Evolutionary conservation across 2,888 invertebrate species (phyloP).

Genomic region (Drosophila flavopinicola): DNA sequence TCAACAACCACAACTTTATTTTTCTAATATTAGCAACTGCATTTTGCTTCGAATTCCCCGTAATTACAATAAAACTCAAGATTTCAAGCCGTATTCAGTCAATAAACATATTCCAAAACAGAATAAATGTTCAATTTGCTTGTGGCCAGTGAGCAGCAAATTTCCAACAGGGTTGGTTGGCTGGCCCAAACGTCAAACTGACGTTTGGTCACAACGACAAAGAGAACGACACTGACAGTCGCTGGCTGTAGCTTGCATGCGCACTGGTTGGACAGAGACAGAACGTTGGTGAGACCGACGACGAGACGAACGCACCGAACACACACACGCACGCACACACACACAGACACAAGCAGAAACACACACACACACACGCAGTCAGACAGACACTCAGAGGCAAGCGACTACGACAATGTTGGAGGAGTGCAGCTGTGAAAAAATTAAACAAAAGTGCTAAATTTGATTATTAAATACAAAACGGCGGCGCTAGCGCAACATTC

Average conservation of each 20-base stretch:
- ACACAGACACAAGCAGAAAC: conserved; percentile 23
- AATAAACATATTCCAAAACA: not conserved
- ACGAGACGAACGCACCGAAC: conserved; percentile 58
- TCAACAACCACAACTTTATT: too few relatives aligned
- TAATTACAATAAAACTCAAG: too few relatives aligned
- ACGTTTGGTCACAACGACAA: conserved; percentile 67
- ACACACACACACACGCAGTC: conserved; percentile 21
- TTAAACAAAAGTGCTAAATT: conserved; percentile 61
- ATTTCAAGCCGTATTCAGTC: too few relatives aligned
- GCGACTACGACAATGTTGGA: conserved; percentile 70
- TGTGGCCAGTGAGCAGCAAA: conserved; percentile 14
- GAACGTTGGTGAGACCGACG: conserved; percentile 69
- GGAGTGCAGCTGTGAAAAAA: conserved; percentile 66
- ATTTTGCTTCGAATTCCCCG: too few relatives aligned
- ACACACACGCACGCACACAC: conserved; percentile 36
- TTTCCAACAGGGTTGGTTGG: conserved; percentile 56
- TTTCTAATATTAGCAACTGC: too few relatives aligned
- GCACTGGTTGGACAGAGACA: conserved; percentile 55
- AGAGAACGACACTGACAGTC: conserved; percentile 70
- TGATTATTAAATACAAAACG: conserved; percentile 30
- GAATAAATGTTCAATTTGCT: not conserved
- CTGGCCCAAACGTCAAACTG: conserved; percentile 66
- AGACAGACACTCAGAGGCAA: conserved; percentile 55
- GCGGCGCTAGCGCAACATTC: conserved; percentile 48
- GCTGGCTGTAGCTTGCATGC: conserved; percentile 34